These are phyloP conservation scores for Crematogaster levior DNA, from an alignment of 2,888 invertebrate species.

Conservation along the genomic window DNA sequence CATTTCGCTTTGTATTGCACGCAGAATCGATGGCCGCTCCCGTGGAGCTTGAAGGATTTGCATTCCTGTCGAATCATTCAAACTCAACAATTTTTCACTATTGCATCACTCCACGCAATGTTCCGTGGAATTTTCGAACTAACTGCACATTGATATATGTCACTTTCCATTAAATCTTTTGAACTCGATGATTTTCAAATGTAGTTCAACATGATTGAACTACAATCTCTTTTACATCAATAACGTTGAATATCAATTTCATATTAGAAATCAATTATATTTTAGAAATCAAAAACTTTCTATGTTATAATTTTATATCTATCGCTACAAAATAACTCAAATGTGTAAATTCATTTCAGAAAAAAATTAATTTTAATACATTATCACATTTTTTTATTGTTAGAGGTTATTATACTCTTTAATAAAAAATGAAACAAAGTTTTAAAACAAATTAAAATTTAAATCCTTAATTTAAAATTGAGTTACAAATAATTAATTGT, in stretches of 20 bases:
- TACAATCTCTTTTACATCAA: conserved; percentile 11
- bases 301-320: not conserved
- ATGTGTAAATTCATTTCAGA: too few species aligned
- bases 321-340: not conserved
- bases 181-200: conserved; percentile 10
- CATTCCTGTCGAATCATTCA: conserved; percentile 15
- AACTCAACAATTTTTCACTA: conserved; percentile 23
- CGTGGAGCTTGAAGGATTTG: conserved; percentile 8
- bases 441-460: too few species aligned
- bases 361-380: conserved; percentile 12
- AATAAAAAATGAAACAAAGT: not conserved
- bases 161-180: conserved; percentile 21
- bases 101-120: not conserved
- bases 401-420: not conserved
- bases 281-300: not conserved
- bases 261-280: not conserved
- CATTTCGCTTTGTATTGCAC: conserved; percentile 36
- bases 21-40: not conserved
- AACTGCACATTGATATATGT: not conserved
- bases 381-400: not conserved
- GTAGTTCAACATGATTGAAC: not conserved
- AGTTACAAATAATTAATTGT: not conserved
- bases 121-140: not conserved
- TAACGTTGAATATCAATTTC: not conserved
- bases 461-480: not conserved